These are phyloP conservation scores for Thereuonema tuberculata DNA, from an alignment of 1,140 invertebrate genomes.

Conservation along the genomic window DNA sequence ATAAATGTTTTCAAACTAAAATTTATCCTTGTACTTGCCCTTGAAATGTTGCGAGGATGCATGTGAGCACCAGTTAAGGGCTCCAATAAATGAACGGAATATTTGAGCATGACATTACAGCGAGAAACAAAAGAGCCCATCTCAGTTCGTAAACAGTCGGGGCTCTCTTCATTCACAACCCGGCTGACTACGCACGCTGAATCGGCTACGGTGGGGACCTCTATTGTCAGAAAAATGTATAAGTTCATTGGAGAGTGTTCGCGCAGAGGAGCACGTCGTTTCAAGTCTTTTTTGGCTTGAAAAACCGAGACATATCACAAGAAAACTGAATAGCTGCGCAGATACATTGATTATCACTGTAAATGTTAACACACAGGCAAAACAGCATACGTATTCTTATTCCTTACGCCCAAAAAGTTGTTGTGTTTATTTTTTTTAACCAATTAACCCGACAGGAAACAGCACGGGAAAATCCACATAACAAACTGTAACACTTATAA, in stretches of 20 bases:
- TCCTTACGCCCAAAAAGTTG: not conserved
- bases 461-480: slow-evolving; percentile 8
- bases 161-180: not conserved
- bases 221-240: slow-evolving; percentile 8
- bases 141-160: too few species aligned
- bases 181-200: not conserved
- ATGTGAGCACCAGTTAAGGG: not conserved
- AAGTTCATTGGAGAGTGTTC: not conserved
- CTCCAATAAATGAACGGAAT: slow-evolving; percentile 2
- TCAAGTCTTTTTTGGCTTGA: not conserved
- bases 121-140: not conserved
- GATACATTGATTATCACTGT: not conserved
- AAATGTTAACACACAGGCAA: slow-evolving; percentile 7
- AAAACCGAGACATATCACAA: slow-evolving; percentile 5
- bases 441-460: slow-evolving; percentile 9
- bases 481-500: slow-evolving; percentile 3
- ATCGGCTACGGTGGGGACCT: slow-evolving; percentile 7
- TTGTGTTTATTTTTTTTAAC: not conserved
- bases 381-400: slow-evolving; percentile 8
- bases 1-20: too few species aligned
- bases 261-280: not conserved
- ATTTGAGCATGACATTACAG: slow-evolving; percentile 7
- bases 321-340: slow-evolving; percentile 4
- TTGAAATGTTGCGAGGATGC: not conserved
- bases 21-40: slow-evolving; percentile 1